A percentile compares a stretch with the other conserved stretches of the same genome.
Conservation (phyloP, 64 coral and sea anemone genomes). For the Platygyra sinensis region DNA sequence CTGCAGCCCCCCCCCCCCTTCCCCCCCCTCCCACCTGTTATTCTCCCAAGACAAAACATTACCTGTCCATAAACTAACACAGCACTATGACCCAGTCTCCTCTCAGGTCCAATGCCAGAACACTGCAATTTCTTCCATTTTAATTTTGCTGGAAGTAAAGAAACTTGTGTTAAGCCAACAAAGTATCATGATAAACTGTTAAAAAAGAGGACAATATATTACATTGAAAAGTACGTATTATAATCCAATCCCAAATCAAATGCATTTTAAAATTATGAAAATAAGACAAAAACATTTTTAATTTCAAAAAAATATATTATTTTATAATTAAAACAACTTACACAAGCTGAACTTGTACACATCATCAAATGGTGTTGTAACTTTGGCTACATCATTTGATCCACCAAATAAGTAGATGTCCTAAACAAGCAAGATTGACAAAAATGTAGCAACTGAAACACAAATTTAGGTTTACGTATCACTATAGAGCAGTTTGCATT, state of each 20-base stretch:
- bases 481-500: no score
- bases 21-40: neutral
- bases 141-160: slow-evolving; percentile 64
- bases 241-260: no score
- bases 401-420: slow-evolving; percentile 97
- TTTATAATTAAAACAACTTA: slow-evolving; percentile 29
- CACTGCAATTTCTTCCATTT: slow-evolving; percentile 90
- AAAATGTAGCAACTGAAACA: neutral
- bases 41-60: neutral
- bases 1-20: no score
- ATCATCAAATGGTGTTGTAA: slow-evolving; percentile 83
- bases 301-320: no score
- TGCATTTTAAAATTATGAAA: no score
- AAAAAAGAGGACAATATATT: no score
- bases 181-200: neutral
- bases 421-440: slow-evolving; percentile 5
- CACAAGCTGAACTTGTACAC: slow-evolving; percentile 80
- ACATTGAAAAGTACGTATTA: no score
- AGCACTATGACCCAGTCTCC: slow-evolving; percentile 82
- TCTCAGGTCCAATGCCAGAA: slow-evolving; percentile 57
- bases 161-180: neutral
- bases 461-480: neutral
- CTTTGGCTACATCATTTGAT: slow-evolving; percentile 72
- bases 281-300: no score
- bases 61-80: slow-evolving; percentile 89